Conservation (phyloP, 53 echinoderm and acorn worm genomes). For the Luidia sarsii region DNA sequence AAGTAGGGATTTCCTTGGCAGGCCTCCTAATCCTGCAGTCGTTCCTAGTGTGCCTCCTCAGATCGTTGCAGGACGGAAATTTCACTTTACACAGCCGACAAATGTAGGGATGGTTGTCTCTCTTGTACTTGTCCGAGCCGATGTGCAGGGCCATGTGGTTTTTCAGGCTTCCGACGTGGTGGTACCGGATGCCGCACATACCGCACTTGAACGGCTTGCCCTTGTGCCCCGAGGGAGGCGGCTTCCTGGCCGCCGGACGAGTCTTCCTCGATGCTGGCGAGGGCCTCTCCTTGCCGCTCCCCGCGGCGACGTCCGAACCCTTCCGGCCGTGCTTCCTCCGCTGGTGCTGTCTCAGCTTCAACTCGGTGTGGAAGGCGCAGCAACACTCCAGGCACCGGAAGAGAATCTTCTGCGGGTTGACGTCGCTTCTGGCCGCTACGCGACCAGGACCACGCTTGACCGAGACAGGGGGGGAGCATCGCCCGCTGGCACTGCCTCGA, state of each 20-base stretch:
- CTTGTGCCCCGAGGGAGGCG: too few species aligned
- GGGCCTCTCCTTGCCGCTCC: neutral
- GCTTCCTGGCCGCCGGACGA: neutral
- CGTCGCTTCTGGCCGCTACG: too few species aligned
- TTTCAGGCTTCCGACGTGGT: neutral
- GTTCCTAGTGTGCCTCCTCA: neutral
- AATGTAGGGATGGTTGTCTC: neutral
- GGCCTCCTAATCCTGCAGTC: too few species aligned
- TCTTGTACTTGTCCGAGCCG: constrained; percentile 26
- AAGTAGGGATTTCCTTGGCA: too few species aligned
- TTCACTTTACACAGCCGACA: constrained; percentile 20
- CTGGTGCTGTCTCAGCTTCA: too few species aligned
- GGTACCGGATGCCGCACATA: constrained; percentile 11
- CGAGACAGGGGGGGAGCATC: too few species aligned
- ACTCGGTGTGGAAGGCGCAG: too few species aligned
- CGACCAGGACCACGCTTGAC: too few species aligned
- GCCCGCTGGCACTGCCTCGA: too few species aligned
- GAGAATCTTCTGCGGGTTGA: neutral
- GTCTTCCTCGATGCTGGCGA: neutral
- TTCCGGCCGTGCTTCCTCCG: neutral
- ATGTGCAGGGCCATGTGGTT: constrained; percentile 32
- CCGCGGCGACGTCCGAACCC: neutral
- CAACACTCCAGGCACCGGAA: too few species aligned
- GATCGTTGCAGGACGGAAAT: neutral
- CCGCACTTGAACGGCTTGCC: constrained; percentile 33